A percentile compares a stretch with the other conserved stretches of the same genome.
phyloP scores from a whole-genome alignment of 2,888 invertebrate species.

The Megamerina dolium region DNA sequence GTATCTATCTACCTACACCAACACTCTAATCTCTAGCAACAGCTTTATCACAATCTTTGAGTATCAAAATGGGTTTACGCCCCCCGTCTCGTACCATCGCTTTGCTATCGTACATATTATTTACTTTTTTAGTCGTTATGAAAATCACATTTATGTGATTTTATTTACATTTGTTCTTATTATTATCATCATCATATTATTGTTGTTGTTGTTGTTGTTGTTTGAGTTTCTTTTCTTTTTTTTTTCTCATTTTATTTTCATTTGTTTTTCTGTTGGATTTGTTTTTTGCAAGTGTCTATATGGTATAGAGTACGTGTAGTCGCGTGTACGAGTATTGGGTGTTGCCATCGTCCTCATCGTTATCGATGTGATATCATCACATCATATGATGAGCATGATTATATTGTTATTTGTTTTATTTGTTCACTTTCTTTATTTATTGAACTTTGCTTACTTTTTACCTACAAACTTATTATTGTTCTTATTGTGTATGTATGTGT shows the following conservation, averaged over 20 bases:
- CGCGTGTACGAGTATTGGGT: background rate
- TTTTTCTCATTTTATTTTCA: background rate
- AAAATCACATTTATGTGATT: conserved; percentile 10
- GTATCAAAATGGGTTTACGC: too few relatives aligned
- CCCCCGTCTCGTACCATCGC: too few relatives aligned
- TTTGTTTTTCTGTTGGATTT: background rate
- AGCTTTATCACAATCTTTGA: too few relatives aligned
- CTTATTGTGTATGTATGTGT: too few relatives aligned
- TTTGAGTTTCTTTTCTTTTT: conserved; percentile 1
- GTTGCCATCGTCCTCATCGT: background rate
- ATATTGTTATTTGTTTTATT: conserved; percentile 10
- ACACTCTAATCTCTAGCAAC: too few relatives aligned
- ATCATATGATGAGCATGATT: conserved; percentile 7
- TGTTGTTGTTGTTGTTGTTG: background rate
- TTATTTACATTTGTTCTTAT: background rate
- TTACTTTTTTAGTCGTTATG: conserved; percentile 2
- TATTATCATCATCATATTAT: conserved; percentile 4
- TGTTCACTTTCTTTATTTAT: too few relatives aligned
- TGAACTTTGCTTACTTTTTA: conserved; percentile 8
- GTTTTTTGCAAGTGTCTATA: too few relatives aligned
- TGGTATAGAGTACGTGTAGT: too few relatives aligned
- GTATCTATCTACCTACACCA: too few relatives aligned
- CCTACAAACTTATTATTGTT: background rate
- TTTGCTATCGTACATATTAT: too few relatives aligned
- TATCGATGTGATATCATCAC: background rate